Conservation (phyloP, 2,888 invertebrate species). For the Brenthis hecate region DNA sequence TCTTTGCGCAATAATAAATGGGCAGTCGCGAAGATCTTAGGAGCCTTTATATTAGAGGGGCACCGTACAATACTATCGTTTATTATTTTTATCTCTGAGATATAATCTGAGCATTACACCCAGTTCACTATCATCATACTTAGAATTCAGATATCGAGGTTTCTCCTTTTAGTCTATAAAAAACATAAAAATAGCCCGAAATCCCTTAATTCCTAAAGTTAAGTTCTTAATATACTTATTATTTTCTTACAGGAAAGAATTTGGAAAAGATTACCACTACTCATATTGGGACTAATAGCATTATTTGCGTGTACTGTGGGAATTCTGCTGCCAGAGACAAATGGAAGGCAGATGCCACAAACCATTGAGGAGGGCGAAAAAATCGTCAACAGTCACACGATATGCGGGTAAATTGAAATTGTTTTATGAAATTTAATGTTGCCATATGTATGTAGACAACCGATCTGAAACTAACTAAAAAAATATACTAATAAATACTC, state of each 20-base stretch:
- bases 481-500: too few relatives aligned
- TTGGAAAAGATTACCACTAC: slow-evolving; percentile 63
- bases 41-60: too few relatives aligned
- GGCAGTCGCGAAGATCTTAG: too few relatives aligned
- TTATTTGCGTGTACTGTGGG: slow-evolving; percentile 54
- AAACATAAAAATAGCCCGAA: neutral
- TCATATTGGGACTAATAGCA: slow-evolving; percentile 58
- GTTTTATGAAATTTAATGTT: too few relatives aligned
- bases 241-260: slow-evolving; percentile 55
- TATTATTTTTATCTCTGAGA: too few relatives aligned
- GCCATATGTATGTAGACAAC: neutral
- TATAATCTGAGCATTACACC: too few relatives aligned
- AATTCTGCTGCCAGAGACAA: slow-evolving; percentile 64
- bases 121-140: too few relatives aligned
- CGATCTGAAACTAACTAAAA: neutral
- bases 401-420: slow-evolving; percentile 55
- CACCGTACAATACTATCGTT: too few relatives aligned
- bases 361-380: slow-evolving; percentile 67
- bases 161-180: neutral
- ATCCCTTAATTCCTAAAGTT: neutral
- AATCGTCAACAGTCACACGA: slow-evolving; percentile 55
- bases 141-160: too few relatives aligned
- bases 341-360: slow-evolving; percentile 68
- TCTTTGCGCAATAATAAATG: too few relatives aligned
- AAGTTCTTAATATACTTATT: neutral